Conservation (phyloP, 2,113 vertebrate genomes). For the Sebastes schlegelii region DNA sequence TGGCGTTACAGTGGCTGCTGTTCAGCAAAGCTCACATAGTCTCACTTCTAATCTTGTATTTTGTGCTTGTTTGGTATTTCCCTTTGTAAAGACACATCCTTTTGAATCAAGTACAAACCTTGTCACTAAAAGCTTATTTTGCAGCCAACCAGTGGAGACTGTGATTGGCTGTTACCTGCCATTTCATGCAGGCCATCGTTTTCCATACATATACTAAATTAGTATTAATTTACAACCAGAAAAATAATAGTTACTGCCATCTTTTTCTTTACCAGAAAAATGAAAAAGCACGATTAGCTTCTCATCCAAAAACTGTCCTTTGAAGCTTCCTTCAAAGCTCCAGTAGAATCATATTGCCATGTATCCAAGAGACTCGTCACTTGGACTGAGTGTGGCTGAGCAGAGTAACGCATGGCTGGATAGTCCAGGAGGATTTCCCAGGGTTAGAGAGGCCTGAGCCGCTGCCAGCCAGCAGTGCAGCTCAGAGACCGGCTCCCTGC, state of each 20-base stretch:
- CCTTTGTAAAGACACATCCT: not conserved
- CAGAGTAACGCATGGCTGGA: not conserved
- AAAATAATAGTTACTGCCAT: not conserved
- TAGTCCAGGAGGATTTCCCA: not conserved
- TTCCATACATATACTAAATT: not conserved
- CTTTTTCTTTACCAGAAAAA: not conserved
- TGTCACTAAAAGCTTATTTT: not conserved
- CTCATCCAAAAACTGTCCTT: conserved; percentile 10
- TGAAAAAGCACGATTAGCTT: not conserved
- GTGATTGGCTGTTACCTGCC: not conserved
- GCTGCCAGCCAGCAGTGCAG: conserved; percentile 17
- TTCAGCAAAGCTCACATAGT: not conserved
- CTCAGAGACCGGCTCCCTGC: conserved; percentile 14
- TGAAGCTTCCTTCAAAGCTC: conserved; percentile 21
- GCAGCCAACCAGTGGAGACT: not conserved
- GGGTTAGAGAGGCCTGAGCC: conserved; percentile 30
- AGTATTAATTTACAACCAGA: not conserved
- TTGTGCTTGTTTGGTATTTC: not conserved
- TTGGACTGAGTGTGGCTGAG: conserved; percentile 2
- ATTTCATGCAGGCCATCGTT: not conserved
- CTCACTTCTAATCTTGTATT: not conserved
- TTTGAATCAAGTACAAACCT: not conserved
- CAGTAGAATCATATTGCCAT: not conserved
- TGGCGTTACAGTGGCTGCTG: not conserved
- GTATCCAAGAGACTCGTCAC: not conserved